Percentiles rank a stretch among this genome's conserved stretches.
phyloP scores from a whole-genome alignment of 2,113 vertebrate genomes.

The Shinisaurus crocodilurus region DNA sequence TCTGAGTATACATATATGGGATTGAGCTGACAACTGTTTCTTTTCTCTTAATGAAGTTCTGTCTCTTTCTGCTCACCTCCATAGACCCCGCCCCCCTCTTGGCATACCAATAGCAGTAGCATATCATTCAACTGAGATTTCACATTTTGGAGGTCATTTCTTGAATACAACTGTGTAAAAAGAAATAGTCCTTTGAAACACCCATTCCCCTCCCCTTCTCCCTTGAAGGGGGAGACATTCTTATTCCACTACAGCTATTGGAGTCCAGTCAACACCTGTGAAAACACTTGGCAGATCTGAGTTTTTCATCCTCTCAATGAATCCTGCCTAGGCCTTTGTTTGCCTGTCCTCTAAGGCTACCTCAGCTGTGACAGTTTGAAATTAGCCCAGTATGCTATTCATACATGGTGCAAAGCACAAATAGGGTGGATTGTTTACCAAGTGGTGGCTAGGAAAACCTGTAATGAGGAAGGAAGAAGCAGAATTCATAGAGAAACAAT shows the following conservation, averaged over 20 bases:
- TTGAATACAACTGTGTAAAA: neutral
- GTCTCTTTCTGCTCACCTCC: no score
- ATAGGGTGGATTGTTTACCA: neutral
- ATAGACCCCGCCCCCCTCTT: neutral
- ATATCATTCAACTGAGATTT: neutral
- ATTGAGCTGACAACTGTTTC: no score
- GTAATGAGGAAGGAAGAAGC: neutral
- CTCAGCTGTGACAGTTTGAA: constrained; percentile 49
- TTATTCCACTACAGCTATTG: constrained; percentile 16
- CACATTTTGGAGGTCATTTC: neutral
- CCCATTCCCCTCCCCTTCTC: neutral
- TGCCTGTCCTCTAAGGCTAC: constrained; percentile 39
- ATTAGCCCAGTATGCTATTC: constrained; percentile 57
- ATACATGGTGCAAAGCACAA: constrained; percentile 49
- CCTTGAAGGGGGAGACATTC: neutral
- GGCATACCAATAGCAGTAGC: neutral
- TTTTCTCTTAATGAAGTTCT: no score
- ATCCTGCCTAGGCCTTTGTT: constrained; percentile 51
- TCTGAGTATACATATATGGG: no score
- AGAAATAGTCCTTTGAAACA: neutral
- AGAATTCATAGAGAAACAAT: constrained; percentile 30
- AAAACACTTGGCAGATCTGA: constrained; percentile 38
- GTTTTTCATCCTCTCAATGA: constrained; percentile 51
- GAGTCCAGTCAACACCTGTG: constrained; percentile 29
- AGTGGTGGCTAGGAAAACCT: constrained; percentile 38